Evolutionary conservation across 2,113 vertebrate genomes (phyloP).

Genomic region (Scortum barcoo): DNA sequence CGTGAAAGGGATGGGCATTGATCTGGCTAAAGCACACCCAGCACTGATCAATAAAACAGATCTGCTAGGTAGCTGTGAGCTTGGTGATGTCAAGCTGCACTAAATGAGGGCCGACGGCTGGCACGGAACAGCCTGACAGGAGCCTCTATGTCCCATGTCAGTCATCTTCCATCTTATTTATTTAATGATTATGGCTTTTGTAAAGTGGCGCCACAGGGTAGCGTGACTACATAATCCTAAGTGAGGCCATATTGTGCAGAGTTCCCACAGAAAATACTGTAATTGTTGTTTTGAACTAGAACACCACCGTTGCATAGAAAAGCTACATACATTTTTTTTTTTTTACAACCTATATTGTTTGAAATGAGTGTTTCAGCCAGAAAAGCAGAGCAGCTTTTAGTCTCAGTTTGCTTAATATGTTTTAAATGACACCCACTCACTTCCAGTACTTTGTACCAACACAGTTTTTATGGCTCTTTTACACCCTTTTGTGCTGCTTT

Average conservation of each 20-base stretch:
- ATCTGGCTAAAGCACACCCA: constrained; percentile 53
- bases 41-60: constrained; percentile 71
- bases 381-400: constrained; percentile 5
- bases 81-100: constrained; percentile 37
- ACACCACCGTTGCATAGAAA: constrained; percentile 9
- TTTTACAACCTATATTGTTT: constrained; percentile 23
- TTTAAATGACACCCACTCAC: background rate
- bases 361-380: constrained; percentile 40
- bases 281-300: constrained; percentile 75
- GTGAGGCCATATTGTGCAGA: constrained; percentile 53
- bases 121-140: constrained; percentile 46
- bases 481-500: constrained; percentile 15
- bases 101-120: constrained; percentile 26
- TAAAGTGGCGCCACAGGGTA: constrained; percentile 64
- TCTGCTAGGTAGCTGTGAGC: constrained; percentile 31
- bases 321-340: background rate
- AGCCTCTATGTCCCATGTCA: constrained; percentile 50
- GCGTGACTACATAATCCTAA: constrained; percentile 71
- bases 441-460: constrained; percentile 14
- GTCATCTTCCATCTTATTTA: constrained; percentile 61
- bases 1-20: constrained; percentile 65
- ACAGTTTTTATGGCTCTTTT: constrained; percentile 44
- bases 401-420: background rate
- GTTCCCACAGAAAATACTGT: constrained; percentile 62
- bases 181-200: constrained; percentile 72